Evolutionary conservation across 2,113 vertebrate genomes (phyloP), one percentile per base, ranked within the genome.

Genomic region (Erythrocercus mccallii): DNA sequence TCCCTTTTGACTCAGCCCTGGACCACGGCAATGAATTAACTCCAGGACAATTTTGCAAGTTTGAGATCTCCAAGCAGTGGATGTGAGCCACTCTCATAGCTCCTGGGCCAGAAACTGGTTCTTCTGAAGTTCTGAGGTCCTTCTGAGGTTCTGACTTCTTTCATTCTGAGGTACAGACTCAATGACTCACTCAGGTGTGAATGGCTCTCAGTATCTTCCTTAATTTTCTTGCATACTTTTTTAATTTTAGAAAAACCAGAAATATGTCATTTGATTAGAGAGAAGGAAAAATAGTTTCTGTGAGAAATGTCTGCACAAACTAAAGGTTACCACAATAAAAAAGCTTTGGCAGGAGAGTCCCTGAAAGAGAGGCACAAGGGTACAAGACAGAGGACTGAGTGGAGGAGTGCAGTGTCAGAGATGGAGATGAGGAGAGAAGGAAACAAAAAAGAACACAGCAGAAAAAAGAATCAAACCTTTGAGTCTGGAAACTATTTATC

Each of bases 401-500:
- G 53, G 18, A 81, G 51, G 35, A 40, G 6, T 77, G 47, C 51
- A 81, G 10, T 53, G 53, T 81, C 69, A 89, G 57, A 57, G 27
- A 61, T 6, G 23, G 54, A 77, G 74, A 81, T 1, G 16, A 81
- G 42, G 42, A 80, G 25, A 83, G 10, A 51, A 25, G 10, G 40
- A 51, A 27, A 65, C 35, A 56, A 80, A 23, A 76, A 90, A 69
- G 23, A 35, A 27, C 11, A 61, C 17, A 77, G 62, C 9, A 82
- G 28, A 72, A 86, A 82, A 88, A 70, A 60, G 7, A 88, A 35
- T 70, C 47, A 86, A 42, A 86, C 23, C 58, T 77, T 80, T 86
- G 54, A 82, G 54, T 81, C 65, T 17, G 3, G 70, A 87, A 93
- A 81, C 24, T 85, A 70, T 81, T 88, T 66, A 78, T 74, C 68